Conservation (phyloP, 2,888 invertebrate species). For the Thymelicus acteon region DNA sequence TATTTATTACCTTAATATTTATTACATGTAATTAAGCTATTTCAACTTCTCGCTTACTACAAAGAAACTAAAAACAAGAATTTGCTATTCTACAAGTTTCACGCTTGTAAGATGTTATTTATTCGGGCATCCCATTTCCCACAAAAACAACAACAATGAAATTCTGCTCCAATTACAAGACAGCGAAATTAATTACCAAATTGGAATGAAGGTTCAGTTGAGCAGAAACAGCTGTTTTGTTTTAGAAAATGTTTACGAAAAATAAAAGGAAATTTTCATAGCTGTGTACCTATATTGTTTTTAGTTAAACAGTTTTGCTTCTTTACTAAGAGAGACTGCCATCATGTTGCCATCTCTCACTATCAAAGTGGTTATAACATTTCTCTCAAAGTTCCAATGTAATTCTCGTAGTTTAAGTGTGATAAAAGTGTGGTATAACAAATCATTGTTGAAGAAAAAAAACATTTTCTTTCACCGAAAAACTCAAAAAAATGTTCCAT, state of each 20-base stretch:
- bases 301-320: not conserved
- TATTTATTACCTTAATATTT: too few relatives aligned
- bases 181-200: conserved; percentile 32
- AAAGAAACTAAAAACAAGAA: not conserved
- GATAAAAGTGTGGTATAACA: too few relatives aligned
- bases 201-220: conserved; percentile 27
- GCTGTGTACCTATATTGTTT: not conserved
- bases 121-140: conserved; percentile 12
- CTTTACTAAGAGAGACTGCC: not conserved
- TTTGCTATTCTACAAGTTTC: not conserved
- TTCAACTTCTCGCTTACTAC: not conserved
- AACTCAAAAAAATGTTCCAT: too few relatives aligned
- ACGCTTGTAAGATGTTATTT: conserved; percentile 3
- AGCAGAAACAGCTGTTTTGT: conserved; percentile 5
- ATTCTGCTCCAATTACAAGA: conserved; percentile 22
- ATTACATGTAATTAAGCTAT: too few relatives aligned
- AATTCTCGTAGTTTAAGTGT: too few relatives aligned
- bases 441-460: too few relatives aligned
- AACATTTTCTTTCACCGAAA: too few relatives aligned
- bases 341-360: too few relatives aligned
- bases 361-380: too few relatives aligned
- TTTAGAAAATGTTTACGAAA: conserved; percentile 5
- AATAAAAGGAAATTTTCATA: not conserved
- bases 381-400: too few relatives aligned
- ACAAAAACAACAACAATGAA: conserved; percentile 29